These are phyloP conservation scores for Antitype chi DNA, from an alignment of 2,888 invertebrate genomes.

Conservation along the genomic window DNA sequence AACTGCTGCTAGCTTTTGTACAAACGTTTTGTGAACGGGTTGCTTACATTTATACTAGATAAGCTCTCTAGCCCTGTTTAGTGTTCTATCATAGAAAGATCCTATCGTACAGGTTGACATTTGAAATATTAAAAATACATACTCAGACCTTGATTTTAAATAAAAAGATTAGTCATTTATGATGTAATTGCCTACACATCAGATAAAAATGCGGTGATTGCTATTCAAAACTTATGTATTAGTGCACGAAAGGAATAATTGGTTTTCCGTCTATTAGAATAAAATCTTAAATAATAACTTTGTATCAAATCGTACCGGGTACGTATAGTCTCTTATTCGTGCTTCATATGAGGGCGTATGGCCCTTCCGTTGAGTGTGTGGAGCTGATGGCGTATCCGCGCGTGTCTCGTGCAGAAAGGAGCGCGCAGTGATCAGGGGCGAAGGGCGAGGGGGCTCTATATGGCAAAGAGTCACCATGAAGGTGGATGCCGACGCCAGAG, in stretches of 20 bases:
- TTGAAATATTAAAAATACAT: slow-evolving; percentile 8
- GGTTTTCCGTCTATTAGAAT: slow-evolving; percentile 25
- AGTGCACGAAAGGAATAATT: slow-evolving; percentile 18
- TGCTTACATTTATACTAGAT: slow-evolving; percentile 61
- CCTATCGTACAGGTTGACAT: slow-evolving; percentile 32
- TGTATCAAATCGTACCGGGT: slow-evolving; percentile 14
- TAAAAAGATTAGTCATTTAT: slow-evolving; percentile 47
- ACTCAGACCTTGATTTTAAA: slow-evolving; percentile 18
- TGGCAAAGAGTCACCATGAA: slow-evolving; percentile 80
- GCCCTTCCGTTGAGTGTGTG: slow-evolving; percentile 69
- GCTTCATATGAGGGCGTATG: slow-evolving; percentile 29
- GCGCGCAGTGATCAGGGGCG: slow-evolving; percentile 73
- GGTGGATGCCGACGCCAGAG: slow-evolving; percentile 83
- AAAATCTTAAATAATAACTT: slow-evolving; percentile 17
- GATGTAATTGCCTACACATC: slow-evolving; percentile 38
- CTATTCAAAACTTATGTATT: slow-evolving; percentile 32
- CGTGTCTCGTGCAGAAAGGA: slow-evolving; percentile 85
- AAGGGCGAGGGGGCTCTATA: slow-evolving; percentile 76
- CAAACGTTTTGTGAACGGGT: slow-evolving; percentile 66
- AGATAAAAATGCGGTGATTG: slow-evolving; percentile 36
- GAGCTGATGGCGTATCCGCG: slow-evolving; percentile 79
- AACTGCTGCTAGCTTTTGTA: slow-evolving; percentile 68
- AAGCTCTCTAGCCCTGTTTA: slow-evolving; percentile 57
- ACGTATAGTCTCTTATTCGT: slow-evolving; percentile 20
- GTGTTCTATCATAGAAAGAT: slow-evolving; percentile 42